Percentiles rank a stretch among this genome's conserved stretches.
phyloP scores from a whole-genome alignment of 2,797 vertebrate genomes.

The Philypnodon macrostomus region DNA sequence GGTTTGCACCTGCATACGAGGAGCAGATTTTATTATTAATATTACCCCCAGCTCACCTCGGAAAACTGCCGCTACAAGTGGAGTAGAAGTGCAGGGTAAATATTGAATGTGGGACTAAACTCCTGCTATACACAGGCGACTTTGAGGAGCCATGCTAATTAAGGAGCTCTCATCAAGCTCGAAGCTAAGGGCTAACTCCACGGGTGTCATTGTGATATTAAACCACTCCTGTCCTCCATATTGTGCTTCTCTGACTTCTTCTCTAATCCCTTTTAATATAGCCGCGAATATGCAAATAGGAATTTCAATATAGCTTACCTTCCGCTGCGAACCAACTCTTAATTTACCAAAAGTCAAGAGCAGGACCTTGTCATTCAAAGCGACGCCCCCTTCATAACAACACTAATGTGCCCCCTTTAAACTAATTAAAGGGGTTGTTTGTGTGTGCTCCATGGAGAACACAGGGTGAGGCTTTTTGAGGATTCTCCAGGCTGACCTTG shows the following conservation, averaged over 20 bases:
- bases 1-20: constrained; percentile 94
- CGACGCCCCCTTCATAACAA: constrained; percentile 61
- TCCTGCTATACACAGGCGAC: constrained; percentile 81
- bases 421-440: constrained; percentile 87
- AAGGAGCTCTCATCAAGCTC: too few relatives aligned
- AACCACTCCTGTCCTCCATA: constrained; percentile 84
- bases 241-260: constrained; percentile 86
- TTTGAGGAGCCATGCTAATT: constrained; percentile 93
- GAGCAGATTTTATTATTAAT: constrained; percentile 82
- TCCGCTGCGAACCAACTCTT: constrained; percentile 92
- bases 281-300: constrained; percentile 96
- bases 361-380: constrained; percentile 97
- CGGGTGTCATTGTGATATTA: constrained; percentile 99
- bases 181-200: constrained; percentile 92
- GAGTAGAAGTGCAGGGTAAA: constrained; percentile 98
- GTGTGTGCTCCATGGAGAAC: constrained; percentile 63
- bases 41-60: constrained; percentile 69
- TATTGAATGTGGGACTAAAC: constrained; percentile 98
- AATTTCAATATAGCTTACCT: constrained; percentile 95
- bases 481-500: constrained; percentile 37
- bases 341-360: constrained; percentile 97
- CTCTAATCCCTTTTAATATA: constrained; percentile 99
- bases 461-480: constrained; percentile 34
- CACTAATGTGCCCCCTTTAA: constrained; percentile 71
- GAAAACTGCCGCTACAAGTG: constrained; percentile 90